Base-by-base conservation (phyloP, 2,113 vertebrate species). In the Hippopotamus amphibius region DNA sequence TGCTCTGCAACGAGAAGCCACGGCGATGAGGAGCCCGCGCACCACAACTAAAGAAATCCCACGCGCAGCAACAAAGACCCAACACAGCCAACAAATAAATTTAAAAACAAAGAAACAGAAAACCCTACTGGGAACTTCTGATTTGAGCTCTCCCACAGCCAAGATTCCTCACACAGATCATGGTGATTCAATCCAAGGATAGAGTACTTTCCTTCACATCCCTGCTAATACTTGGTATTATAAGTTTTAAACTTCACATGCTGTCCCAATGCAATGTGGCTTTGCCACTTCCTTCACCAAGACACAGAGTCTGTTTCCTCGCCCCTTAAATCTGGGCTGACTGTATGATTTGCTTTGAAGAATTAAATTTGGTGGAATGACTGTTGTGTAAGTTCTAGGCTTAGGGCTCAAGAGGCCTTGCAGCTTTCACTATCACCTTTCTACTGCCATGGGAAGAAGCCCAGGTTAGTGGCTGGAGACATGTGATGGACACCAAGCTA, bases 121-220 rank as follows among this genome's bases (percentile, higher is more conserved):
- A 96, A 24, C 22, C 10, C 33, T 90, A 53, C 83, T 91, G 30
- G 66, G 46, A 65, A 89, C 65, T 91, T 93, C 21, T 65, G 19
- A 80, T 88, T 80, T 95, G 86, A 95, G 28, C 48, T 96, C 50
- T 86, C 21, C 43, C 28, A 48, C 80, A 96, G 61, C n/a, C 3
- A 61, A 59, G 79, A 66, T 87, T 86, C 63, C 17, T 84, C 84
- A 46, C 71, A 46, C 15, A 90, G 59, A 76, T 81, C 30, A 63
- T 28, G 37, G 43, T 90, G 37, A 93, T 96, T 93, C 28, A 86
- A 2, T 66, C 50, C 71, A 68, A 61, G 94, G 55, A 72, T 7
- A 81, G 89, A 53, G 19, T 6, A 33, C 48, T 94, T 74, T 72
- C 28, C 50, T 63, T 46, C 50, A 93, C 46, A 71, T 77, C 85